Base-by-base conservation (phyloP, 23 tunicate species). In the Phallusia fumigata region DNA sequence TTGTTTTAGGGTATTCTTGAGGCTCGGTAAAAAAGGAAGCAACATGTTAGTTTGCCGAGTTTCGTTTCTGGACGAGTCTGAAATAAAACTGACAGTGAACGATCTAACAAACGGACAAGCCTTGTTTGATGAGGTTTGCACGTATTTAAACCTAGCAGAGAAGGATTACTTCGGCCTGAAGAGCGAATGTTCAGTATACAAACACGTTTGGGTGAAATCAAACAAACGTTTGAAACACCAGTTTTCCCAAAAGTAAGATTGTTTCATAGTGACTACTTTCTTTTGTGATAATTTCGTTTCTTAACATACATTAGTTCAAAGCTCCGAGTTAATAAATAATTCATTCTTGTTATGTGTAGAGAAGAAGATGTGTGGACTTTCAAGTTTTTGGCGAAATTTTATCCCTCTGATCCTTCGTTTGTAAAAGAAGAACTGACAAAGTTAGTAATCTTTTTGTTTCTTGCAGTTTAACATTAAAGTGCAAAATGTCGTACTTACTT, bases 361-460 rank as follows among this genome's bases (percentile, higher is more conserved):
- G 3, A 22, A 21, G 69, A 58, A 21, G 69, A 58, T 21, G 28
- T 19, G 21, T 84, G 87, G 87, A 53, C 47, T 0, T 87, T 87
- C 65, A 35, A 26, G 31, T 87, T 87, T 81, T 80, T 80, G 0
- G 91, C 81, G 36, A 84, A 87, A 82, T 92, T 58, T 64, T 92
- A 92, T 76, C 97, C 97, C 0, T 69, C 90, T 18, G 91, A 87
- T 52, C 91, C 97, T 16, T 34, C 83, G 8, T 83, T 58, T 36
- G 30, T 92, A 82, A 83, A 83, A 80, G 97, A 92, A 75, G 97
- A 86, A 76, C 80, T 87, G 19, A 92, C 97, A 36, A 86, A 86
- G 97, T 92, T 79, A 65, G 96, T 81, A 32, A 34, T 5, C 13
- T 8, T 19, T 53, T 53, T 26, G 22, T 45, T 64, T 28, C 16